Evolutionary conservation across 2,113 vertebrate species (phyloP).

Genomic region (Corvus moneduloides): DNA sequence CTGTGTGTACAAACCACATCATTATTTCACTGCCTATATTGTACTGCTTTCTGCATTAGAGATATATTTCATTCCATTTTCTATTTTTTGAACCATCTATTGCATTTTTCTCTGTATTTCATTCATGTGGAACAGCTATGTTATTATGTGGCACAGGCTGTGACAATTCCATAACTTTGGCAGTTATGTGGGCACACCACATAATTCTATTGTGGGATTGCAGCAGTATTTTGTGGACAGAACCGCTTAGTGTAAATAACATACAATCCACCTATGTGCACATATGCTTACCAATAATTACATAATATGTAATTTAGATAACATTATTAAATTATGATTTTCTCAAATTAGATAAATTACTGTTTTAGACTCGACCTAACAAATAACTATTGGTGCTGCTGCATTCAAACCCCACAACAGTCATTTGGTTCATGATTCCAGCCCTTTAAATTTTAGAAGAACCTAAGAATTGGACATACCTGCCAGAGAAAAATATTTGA

Average conservation of each 20-base stretch:
- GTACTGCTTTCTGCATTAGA: background rate
- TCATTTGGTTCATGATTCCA: background rate
- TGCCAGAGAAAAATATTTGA: background rate
- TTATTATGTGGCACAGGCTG: constrained; percentile 26
- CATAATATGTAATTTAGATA: constrained; percentile 36
- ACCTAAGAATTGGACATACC: background rate
- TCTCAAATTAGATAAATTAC: background rate
- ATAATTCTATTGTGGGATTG: constrained; percentile 27
- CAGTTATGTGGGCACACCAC: constrained; percentile 29
- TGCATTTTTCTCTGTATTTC: background rate
- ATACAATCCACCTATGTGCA: background rate
- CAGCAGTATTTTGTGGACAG: constrained; percentile 4
- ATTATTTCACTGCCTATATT: background rate
- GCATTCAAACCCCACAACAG: background rate
- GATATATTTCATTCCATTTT: background rate
- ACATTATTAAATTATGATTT: constrained; percentile 30
- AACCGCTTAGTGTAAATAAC: background rate
- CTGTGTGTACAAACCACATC: background rate
- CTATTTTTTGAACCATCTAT: background rate
- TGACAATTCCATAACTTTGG: background rate
- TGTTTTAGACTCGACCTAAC: background rate
- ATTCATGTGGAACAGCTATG: constrained; percentile 9
- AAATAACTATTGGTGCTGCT: background rate
- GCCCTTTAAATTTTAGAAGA: background rate
- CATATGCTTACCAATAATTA: background rate